phyloP scores from a whole-genome alignment of 1,140 invertebrate species.

The Drosophila albomicans region DNA sequence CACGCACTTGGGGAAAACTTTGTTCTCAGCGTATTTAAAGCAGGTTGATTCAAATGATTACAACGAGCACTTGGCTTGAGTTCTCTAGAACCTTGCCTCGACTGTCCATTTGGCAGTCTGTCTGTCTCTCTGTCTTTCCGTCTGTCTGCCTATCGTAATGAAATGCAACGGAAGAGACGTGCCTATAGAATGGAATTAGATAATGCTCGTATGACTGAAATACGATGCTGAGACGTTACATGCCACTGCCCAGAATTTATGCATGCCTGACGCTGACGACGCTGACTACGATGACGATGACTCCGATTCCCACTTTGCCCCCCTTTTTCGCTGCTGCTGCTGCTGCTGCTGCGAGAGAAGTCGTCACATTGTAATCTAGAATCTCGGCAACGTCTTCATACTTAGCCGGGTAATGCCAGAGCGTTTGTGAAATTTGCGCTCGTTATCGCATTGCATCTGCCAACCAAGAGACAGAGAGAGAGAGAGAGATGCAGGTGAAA shows the following conservation, averaged over 20 bases:
- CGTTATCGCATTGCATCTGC: slow-evolving; percentile 74
- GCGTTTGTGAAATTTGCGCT: slow-evolving; percentile 79
- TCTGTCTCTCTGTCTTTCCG: slow-evolving; percentile 5
- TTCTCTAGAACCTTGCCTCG: slow-evolving; percentile 33
- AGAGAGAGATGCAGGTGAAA: slow-evolving; percentile 4
- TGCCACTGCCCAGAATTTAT: slow-evolving; percentile 74
- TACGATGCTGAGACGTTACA: slow-evolving; percentile 77
- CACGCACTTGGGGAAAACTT: slow-evolving; percentile 26
- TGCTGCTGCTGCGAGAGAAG: slow-evolving; percentile 17
- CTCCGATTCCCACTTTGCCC: slow-evolving; percentile 8
- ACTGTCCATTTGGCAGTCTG: background rate
- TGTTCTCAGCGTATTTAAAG: slow-evolving; percentile 72
- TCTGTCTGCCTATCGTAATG: slow-evolving; percentile 25
- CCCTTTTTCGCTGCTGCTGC: background rate
- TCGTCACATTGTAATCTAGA: slow-evolving; percentile 80
- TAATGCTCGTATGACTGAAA: slow-evolving; percentile 75
- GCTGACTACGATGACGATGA: too few species aligned
- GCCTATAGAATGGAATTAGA: slow-evolving; percentile 69
- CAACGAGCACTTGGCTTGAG: slow-evolving; percentile 24
- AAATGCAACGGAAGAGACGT: slow-evolving; percentile 51
- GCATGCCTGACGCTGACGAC: slow-evolving; percentile 58
- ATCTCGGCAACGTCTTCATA: slow-evolving; percentile 80
- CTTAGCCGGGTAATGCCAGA: slow-evolving; percentile 71
- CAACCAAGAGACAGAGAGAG: background rate
- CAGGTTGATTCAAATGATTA: slow-evolving; percentile 70